Base-by-base conservation (phyloP, 2,113 vertebrate genomes). In the Phalacrocorax brasilianus region DNA sequence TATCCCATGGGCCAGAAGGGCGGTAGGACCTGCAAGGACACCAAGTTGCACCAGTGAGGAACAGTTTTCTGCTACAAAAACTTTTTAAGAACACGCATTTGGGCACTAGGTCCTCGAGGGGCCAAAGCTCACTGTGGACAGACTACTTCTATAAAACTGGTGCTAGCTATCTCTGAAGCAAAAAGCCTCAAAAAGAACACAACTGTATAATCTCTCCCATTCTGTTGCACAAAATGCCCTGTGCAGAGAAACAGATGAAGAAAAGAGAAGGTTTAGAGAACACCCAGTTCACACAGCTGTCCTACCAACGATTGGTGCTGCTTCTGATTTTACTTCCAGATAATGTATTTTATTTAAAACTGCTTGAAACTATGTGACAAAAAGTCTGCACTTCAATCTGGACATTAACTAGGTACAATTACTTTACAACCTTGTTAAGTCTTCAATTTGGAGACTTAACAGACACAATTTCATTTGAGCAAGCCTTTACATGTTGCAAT, bases 1-100 rank as follows among this genome's bases (percentile, higher is more conserved):
- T 32, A 99, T 98, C 49, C 98, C 99, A 68, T 99, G 99, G 58
- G 99, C 99, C 97, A 99, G 94, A 38, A 99, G 98, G 35, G 99
- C 99, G 2, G 99, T 99, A 33, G 99, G 99, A 94, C 99, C 99
- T 99, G 95, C 33, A 95, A 94, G 76, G 68, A 77, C 79, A 75
- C 70, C 80, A 38, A 82, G 11, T 21, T 42, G 38, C 53, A 65
- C 24, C 56, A 23, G 16, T 78, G 52, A 86, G 30, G 49, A 91
- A 65, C 21, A 59, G 27, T 11, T 21, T 75, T 47, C 63, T 70
- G 59, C 55, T 55, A 58, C 20, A 73, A 79, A 85, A 27, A 33
- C 53, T 77, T 82, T 33, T 33, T 12, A 44, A 45, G 38, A 85
- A 62, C 22, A 62, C 21, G 47, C 0, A 1, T n/a, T 38, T 20